Evolutionary conservation across 2,888 invertebrate genomes (phyloP).

Genomic region (Nebria salina): DNA sequence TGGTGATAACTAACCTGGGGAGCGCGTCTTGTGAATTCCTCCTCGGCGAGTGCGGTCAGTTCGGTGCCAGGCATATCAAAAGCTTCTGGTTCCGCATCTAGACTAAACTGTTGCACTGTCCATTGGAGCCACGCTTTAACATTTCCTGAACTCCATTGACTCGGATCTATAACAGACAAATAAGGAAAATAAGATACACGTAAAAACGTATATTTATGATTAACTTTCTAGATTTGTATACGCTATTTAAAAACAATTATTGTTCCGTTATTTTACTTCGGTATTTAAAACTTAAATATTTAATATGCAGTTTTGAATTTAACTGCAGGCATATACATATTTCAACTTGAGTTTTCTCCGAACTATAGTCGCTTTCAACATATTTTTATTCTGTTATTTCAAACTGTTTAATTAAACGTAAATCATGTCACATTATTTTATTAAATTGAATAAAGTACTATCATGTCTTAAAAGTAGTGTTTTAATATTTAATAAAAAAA

Average conservation of each 20-base stretch:
- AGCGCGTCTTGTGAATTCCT: slow-evolving; percentile 84
- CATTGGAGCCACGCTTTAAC: slow-evolving; percentile 91
- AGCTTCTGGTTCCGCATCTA: slow-evolving; percentile 78
- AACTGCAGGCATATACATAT: background rate
- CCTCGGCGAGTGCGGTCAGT: slow-evolving; percentile 80
- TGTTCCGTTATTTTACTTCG: background rate
- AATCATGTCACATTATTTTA: too few species aligned
- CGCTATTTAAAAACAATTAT: background rate
- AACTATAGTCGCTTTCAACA: background rate
- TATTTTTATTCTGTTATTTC: too few species aligned
- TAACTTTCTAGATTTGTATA: background rate
- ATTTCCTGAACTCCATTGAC: slow-evolving; percentile 84
- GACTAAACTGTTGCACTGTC: slow-evolving; percentile 82
- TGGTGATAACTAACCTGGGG: slow-evolving; percentile 73
- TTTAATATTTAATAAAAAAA: background rate
- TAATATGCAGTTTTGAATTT: background rate
- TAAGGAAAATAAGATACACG: background rate
- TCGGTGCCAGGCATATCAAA: slow-evolving; percentile 84
- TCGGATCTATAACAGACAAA: slow-evolving; percentile 76
- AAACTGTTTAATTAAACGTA: too few species aligned
- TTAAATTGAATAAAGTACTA: too few species aligned
- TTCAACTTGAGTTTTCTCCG: background rate
- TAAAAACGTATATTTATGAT: background rate
- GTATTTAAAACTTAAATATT: background rate
- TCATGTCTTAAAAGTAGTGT: too few species aligned